Conservation (phyloP, 2,797 vertebrate genomes). For the Lemur catta region DNA sequence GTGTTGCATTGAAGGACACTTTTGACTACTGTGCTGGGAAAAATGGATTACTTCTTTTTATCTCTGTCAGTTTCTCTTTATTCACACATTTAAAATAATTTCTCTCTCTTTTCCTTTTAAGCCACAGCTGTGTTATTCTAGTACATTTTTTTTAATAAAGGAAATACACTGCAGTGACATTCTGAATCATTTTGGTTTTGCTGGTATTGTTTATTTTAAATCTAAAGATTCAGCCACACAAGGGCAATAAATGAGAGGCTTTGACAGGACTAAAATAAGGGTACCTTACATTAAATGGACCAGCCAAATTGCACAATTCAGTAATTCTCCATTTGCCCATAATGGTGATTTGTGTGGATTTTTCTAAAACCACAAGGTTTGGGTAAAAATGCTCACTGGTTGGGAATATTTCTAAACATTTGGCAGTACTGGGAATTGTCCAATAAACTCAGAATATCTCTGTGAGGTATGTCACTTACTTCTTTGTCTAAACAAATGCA, state of each 20-base stretch:
- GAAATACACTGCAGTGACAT: slow-evolving; percentile 57
- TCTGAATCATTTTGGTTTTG: slow-evolving; percentile 68
- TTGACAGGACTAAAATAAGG: slow-evolving; percentile 51
- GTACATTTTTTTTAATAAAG: slow-evolving; percentile 82
- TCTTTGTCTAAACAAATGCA: neutral
- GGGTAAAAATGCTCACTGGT: slow-evolving; percentile 34
- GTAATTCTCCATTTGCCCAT: slow-evolving; percentile 48
- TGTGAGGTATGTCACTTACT: neutral
- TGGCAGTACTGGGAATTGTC: neutral
- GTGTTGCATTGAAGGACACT: slow-evolving; percentile 1
- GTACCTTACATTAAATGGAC: slow-evolving; percentile 14
- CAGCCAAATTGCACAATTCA: neutral
- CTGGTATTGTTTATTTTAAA: slow-evolving; percentile 59
- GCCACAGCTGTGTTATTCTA: slow-evolving; percentile 73
- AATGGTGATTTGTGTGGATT: slow-evolving; percentile 55
- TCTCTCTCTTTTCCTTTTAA: slow-evolving; percentile 57
- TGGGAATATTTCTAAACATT: slow-evolving; percentile 50
- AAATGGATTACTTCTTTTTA: slow-evolving; percentile 51
- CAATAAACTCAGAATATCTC: neutral
- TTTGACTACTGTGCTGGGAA: neutral
- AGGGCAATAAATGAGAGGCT: slow-evolving; percentile 28
- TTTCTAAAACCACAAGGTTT: slow-evolving; percentile 29
- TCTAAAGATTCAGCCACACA: slow-evolving; percentile 39
- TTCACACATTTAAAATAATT: slow-evolving; percentile 51
- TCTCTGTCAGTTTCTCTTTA: slow-evolving; percentile 60